Percentiles rank a stretch among this genome's conserved stretches.
These are phyloP conservation scores for Tetraodon nigroviridis DNA, from an alignment of 2,113 vertebrate species.

Conservation along the genomic window DNA sequence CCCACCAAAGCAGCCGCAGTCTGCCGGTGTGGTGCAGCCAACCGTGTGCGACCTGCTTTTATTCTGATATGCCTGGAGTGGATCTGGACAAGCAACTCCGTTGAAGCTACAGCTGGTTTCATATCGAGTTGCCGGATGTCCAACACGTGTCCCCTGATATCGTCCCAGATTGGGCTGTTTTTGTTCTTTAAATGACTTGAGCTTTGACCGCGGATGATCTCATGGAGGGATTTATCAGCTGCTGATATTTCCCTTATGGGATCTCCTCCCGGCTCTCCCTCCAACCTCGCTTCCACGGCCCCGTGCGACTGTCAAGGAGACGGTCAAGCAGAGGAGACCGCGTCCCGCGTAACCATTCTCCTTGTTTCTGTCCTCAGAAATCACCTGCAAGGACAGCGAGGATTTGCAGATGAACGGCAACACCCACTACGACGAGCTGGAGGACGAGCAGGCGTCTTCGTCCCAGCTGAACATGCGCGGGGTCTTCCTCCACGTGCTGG, in stretches of 20 bases:
- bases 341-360: neutral
- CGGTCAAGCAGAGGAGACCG: too few relatives aligned
- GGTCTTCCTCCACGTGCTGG: conserved; percentile 95
- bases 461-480: conserved; percentile 97
- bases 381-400: conserved; percentile 60
- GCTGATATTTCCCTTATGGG: neutral
- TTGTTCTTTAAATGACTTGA: neutral
- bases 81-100: too few relatives aligned
- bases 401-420: conserved; percentile 88
- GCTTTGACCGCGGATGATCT: conserved; percentile 13
- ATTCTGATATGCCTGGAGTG: neutral
- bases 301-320: neutral
- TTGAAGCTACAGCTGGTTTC: too few relatives aligned
- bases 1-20: too few relatives aligned
- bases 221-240: conserved; percentile 1
- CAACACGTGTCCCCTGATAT: too few relatives aligned
- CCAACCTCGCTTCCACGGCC: neutral
- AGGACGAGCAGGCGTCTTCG: conserved; percentile 67
- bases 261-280: neutral
- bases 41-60: conserved; percentile 10
- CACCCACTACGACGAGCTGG: conserved; percentile 74
- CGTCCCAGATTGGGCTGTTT: too few relatives aligned
- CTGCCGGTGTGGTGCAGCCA: neutral
- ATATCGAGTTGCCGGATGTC: too few relatives aligned
- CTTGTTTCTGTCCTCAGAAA: conserved; percentile 59